Evolutionary conservation across 2,797 vertebrate species (phyloP), one percentile per base, ranked within the genome.

Genomic region (Epinephelus awoara): DNA sequence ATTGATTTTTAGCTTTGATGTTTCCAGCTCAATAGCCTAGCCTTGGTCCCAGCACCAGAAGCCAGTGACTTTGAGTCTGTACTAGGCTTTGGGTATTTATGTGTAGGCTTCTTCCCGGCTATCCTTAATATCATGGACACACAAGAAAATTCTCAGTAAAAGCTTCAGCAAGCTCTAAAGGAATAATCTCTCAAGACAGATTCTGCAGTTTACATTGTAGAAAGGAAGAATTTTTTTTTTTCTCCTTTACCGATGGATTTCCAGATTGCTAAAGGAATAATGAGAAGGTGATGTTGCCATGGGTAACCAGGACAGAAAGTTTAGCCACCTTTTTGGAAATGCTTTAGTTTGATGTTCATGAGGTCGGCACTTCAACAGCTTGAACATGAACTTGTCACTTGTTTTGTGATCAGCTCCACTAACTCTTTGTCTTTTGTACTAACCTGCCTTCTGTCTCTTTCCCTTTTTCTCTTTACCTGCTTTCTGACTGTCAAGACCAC

Each of bases 401-500:
- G 42, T 72, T 68, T 38, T 77, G 23, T 75, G 15, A 25, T 67
- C 49, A 61, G 7, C 21, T 18, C 18, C 42, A 58, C 73, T 75
- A 82, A 81, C 67, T 59, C 73, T 78, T 75, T 91, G 50, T 84
- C 77, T 76, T 89, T 90, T 93, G 56, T 86, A 93, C 92, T 94
- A 95, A 94, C 88, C 85, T 95, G 82, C 88, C 91, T 93, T 88
- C 84, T 86, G 91, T 95, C 92, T 94, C 85, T 92, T 92, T 89
- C 42, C 56, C 49, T 70, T 80, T 29, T 93, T 83, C 92, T 94
- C 86, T 95, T 42, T 90, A 89, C 89, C 91, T 94, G 95, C 95
- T 96, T 94, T 96, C 96, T 95, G 96, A 95, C 93, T 95, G 93
- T 94, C 84, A 91, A 98, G 97, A 99, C 85, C 96, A 96, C 85